Base-by-base conservation (phyloP, 2,888 invertebrate genomes). In the Nymphalis polychloros region DNA sequence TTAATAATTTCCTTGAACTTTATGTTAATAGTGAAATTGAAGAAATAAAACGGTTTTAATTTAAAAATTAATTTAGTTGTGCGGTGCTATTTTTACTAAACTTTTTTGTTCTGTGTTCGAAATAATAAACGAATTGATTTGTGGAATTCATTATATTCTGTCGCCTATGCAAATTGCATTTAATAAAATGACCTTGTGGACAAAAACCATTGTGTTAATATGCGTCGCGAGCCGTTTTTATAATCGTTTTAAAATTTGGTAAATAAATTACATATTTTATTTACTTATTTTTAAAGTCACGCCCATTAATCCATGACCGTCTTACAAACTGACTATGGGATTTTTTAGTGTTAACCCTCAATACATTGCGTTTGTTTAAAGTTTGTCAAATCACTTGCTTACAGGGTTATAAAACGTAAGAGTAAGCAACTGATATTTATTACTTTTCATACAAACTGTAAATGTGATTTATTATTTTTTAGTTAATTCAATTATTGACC, bases 41-140 rank as follows among this genome's bases (percentile, higher is more conserved):
- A 31, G 6, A 6, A 6, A 31, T 6, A 6, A 31, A 31, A 31
- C 1, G 23, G 23, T 23, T 23, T 23, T 23, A 1, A 48, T 48
- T 48, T 48, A 48, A 48, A 17, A 48, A 6, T 48, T 17, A 48
- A 48, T 48, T n/a, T 48, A n/a, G n/a, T n/a, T n/a, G n/a, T n/a
- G n/a, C 10, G 19, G 7, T n/a, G 8, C 10, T 50, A 50, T 17
- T 31, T 17, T 55, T 8, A 16, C 31, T 1, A 6, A 31, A 13
- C 1, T 17, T 55, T 55, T 55, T 59, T 69, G 55, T 46, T 35
- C 64, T 64, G 59, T 67, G 60, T 16, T 7, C 62, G 20, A 65
- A 64, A 57, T 59, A 67, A 60, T 67, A 64, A 64, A 67, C 52
- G 46, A 75, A 76, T 75, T 72, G 72, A 75, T 75, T 74, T 73